Conservation (phyloP, 2,113 vertebrate species). For the Dromas ardeola region DNA sequence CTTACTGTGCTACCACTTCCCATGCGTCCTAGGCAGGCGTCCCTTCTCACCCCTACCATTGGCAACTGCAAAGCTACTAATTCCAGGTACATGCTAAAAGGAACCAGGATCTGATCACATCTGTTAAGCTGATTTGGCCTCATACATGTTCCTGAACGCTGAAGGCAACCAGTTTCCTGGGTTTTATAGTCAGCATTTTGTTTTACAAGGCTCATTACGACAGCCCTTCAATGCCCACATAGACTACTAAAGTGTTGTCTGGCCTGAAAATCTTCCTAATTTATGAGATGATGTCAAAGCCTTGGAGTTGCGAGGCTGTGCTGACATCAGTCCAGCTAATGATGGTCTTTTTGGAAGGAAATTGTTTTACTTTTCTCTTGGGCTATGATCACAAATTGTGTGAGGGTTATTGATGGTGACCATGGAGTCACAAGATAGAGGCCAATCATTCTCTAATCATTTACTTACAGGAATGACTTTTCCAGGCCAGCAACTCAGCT, state of each 20-base stretch:
- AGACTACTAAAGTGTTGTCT: background rate
- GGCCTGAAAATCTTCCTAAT: background rate
- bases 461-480: background rate
- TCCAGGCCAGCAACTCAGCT: background rate
- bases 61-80: background rate
- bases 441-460: background rate
- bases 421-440: background rate
- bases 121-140: background rate
- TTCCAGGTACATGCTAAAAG: background rate
- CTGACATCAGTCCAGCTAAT: slow-evolving; percentile 18
- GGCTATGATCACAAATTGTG: background rate
- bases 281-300: background rate
- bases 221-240: background rate
- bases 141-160: background rate
- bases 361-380: background rate
- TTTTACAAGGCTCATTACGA: background rate
- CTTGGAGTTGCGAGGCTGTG: background rate
- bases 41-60: background rate
- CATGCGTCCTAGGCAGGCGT: background rate
- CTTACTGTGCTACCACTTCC: background rate
- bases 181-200: background rate
- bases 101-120: background rate
- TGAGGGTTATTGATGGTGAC: background rate
- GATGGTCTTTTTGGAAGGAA: slow-evolving; percentile 1
- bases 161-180: background rate